These are phyloP conservation scores for Ctenoplectra terminalis DNA, from an alignment of 1,140 invertebrate species.

Conservation along the genomic window DNA sequence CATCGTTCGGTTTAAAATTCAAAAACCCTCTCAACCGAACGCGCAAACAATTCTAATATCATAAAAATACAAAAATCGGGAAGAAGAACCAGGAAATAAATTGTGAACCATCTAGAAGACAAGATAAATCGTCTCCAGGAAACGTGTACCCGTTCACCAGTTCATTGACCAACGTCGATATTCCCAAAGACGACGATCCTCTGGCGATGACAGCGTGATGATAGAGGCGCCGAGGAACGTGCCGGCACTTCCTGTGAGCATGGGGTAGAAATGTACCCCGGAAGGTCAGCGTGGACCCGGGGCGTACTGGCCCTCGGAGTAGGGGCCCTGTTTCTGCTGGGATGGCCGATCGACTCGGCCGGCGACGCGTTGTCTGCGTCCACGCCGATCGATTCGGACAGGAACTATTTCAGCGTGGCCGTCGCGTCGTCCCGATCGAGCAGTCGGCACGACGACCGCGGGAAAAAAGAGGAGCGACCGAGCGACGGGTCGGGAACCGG, in stretches of 20 bases:
- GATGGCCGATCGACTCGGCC: conserved; percentile 44
- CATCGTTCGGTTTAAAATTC: no score
- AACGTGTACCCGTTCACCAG: not conserved
- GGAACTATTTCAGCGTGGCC: conserved; percentile 23
- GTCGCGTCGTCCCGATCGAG: conserved; percentile 13
- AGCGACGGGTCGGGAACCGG: not conserved
- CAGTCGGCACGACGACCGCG: not conserved
- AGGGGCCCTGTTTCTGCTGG: conserved; percentile 63
- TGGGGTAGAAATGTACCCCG: conserved; percentile 79
- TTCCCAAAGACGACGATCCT: not conserved
- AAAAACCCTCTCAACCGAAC: no score
- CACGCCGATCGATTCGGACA: conserved; percentile 38
- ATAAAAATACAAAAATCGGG: no score
- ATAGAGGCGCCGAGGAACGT: conserved; percentile 9
- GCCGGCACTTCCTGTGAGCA: conserved; percentile 67
- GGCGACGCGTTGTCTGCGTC: conserved; percentile 40
- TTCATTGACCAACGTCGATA: no score
- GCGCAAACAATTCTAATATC: no score
- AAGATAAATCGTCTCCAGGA: no score
- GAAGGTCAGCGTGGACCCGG: conserved; percentile 72
- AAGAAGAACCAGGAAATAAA: no score
- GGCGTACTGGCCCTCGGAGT: conserved; percentile 71
- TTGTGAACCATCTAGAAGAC: no score
- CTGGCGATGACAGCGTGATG: conserved; percentile 16
- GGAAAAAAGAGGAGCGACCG: not conserved